Percentiles rank a stretch among this genome's conserved stretches.
Conservation (phyloP, 2,113 vertebrate species). For the Bubo blakistoni region DNA sequence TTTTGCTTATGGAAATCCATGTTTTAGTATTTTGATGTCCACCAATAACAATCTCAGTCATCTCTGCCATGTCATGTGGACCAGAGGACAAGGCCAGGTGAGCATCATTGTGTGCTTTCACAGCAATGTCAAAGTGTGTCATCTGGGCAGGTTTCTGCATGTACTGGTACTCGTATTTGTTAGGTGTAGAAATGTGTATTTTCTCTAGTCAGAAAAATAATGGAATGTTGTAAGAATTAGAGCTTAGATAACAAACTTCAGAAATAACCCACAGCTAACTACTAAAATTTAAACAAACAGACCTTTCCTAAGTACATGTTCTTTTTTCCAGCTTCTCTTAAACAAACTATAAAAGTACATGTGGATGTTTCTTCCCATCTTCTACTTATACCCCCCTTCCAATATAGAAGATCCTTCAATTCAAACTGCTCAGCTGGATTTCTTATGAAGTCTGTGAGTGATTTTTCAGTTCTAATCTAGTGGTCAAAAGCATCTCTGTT, state of each 20-base stretch:
- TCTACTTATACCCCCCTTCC: neutral
- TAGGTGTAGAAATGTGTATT: constrained; percentile 93
- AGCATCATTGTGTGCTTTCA: constrained; percentile 90
- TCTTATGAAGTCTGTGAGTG: neutral
- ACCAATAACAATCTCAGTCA: constrained; percentile 88
- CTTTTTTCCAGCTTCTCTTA: neutral
- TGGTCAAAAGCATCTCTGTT: constrained; percentile 48
- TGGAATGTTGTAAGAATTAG: neutral
- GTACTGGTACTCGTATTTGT: constrained; percentile 94
- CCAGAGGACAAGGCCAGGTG: constrained; percentile 85
- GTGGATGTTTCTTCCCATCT: neutral
- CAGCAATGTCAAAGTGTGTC: constrained; percentile 81
- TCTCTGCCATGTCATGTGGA: constrained; percentile 85
- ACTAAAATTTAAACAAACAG: neutral
- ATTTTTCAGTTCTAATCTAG: constrained; percentile 1
- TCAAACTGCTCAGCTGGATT: neutral
- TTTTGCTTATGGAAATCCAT: constrained; percentile 88
- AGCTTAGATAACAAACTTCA: neutral
- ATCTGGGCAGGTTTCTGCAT: constrained; percentile 85
- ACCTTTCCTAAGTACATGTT: neutral
- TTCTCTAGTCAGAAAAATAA: constrained; percentile 79
- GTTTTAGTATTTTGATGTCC: constrained; percentile 87
- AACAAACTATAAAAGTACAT: neutral
- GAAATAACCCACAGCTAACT: neutral
- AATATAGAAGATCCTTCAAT: neutral